Evolutionary conservation across 1,140 invertebrate species (phyloP).

Genomic region (Batillaria attramentaria): DNA sequence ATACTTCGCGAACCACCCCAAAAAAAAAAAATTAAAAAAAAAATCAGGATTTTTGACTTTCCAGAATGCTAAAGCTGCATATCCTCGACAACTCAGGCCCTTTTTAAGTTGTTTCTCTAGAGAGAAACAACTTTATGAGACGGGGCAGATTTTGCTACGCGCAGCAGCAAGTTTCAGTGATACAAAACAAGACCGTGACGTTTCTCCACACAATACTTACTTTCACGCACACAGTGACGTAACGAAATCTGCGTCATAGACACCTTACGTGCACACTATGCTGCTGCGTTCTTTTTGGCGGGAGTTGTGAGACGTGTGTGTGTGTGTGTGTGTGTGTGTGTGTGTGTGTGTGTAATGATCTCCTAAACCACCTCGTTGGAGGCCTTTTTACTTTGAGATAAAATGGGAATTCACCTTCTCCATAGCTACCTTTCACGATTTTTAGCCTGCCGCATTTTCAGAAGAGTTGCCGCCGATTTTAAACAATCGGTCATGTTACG

Average conservation of each 20-base stretch:
- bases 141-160: constrained; percentile 69
- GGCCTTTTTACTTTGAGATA: too few relatives aligned
- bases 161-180: neutral
- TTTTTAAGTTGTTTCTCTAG: too few relatives aligned
- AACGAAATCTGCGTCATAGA: neutral
- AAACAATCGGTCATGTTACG: neutral
- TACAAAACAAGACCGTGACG: neutral
- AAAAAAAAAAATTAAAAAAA: too few relatives aligned
- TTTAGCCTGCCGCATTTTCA: too few relatives aligned
- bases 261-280: neutral
- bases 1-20: too few relatives aligned
- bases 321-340: neutral
- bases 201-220: neutral
- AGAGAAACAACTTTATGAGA: constrained; percentile 65
- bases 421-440: too few relatives aligned
- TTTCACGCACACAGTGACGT: neutral
- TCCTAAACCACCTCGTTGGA: too few relatives aligned
- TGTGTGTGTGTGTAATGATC: neutral
- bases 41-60: too few relatives aligned
- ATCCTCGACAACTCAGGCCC: too few relatives aligned
- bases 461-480: too few relatives aligned
- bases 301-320: neutral
- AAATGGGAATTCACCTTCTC: too few relatives aligned
- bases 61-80: too few relatives aligned
- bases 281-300: neutral